Evolutionary conservation across 2,888 invertebrate genomes (phyloP), one percentile per base, ranked within the genome.

Genomic region (Furcula furcula): DNA sequence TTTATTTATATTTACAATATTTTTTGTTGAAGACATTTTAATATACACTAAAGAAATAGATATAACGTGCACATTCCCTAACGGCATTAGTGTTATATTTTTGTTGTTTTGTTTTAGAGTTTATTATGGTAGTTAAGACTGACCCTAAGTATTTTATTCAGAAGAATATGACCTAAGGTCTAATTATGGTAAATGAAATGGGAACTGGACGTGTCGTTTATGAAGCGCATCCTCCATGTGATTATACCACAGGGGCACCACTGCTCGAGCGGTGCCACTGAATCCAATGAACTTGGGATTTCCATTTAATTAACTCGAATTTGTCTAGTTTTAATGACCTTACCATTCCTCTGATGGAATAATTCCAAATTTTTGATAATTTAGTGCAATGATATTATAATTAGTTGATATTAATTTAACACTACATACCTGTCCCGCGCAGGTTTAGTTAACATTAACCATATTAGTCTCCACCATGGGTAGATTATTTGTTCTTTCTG

Each of bases 71-170:
- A 86, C 87, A 86, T 87, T 87, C 87, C 87, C 85, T 76, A 73
- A 79, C 76, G 82, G 81, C 76, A 65, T 73, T 82, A 78, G 78
- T 55, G 64, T 67, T 79, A 74, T n/a, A n/a, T 70, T 78, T 74
- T 84, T 84, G 80, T 87, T 85, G 83, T 81, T 83, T 81, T 69
- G 77, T 84, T 81, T 76, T 81, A 86, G 70, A 86, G 82, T 86
- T 82, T 85, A 84, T 82, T 72, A 65, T 66, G 59, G 72, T 85
- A 84, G 87, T 83, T 83, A 79, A 86, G 87, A 87, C 87, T 84
- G 87, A 86, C 81, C 82, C 72, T 75, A 60, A 84, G 80, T 82
- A 82, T 82, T 82, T 75, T 69, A 66, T 70, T 69, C 67, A 58
- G 53, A 66, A 55, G 65, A 68, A 62, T 58, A 58, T 51, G 76